Conservation (phyloP, 2,113 vertebrate genomes). For the Sinocyclocheilus rhinocerous region DNA sequence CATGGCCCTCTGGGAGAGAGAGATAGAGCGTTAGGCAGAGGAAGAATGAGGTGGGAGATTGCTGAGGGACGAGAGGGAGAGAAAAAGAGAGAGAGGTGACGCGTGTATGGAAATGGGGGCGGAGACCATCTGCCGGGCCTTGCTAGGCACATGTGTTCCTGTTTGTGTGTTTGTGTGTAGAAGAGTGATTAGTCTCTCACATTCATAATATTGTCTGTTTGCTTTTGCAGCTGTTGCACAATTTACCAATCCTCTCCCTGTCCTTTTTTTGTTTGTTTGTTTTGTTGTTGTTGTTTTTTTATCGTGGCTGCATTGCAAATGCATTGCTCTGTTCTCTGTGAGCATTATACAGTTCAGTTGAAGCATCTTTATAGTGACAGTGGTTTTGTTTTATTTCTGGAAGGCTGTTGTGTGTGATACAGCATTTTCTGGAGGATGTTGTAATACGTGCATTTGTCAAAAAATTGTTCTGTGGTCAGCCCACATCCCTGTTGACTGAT, state of each 20-base stretch:
- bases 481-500: background rate
- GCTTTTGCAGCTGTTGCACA: slow-evolving; percentile 84
- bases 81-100: slow-evolving; percentile 47
- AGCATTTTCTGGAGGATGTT: background rate
- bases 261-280: background rate
- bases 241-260: slow-evolving; percentile 42
- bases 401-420: background rate
- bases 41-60: slow-evolving; percentile 23
- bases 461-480: background rate
- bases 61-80: slow-evolving; percentile 28
- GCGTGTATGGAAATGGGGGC: slow-evolving; percentile 55
- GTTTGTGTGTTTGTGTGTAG: slow-evolving; percentile 53
- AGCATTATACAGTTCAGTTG: slow-evolving; percentile 17
- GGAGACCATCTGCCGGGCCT: slow-evolving; percentile 60
- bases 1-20: slow-evolving; percentile 38
- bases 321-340: background rate
- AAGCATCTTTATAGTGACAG: background rate
- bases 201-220: slow-evolving; percentile 85
- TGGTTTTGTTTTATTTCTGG: slow-evolving; percentile 3
- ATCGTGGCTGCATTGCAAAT: background rate
- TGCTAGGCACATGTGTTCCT: slow-evolving; percentile 52
- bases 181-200: slow-evolving; percentile 59
- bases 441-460: background rate
- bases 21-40: background rate
- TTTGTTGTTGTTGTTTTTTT: no score